Conservation (phyloP, 2,113 vertebrate genomes). For the Rhagologus leucostigma region DNA sequence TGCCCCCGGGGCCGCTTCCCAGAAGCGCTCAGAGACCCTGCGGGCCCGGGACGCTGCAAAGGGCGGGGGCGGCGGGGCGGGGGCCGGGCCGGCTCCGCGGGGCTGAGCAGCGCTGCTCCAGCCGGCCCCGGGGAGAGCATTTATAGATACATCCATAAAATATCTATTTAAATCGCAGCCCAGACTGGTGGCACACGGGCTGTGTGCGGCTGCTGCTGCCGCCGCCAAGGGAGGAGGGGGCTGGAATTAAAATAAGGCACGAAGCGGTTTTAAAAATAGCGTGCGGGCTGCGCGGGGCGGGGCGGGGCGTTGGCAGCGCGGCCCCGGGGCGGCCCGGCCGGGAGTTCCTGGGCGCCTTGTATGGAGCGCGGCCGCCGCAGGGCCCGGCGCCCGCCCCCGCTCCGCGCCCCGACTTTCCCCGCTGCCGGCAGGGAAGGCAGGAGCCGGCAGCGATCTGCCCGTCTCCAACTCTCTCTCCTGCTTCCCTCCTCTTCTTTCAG, state of each 20-base stretch:
- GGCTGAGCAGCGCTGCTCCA: not conserved
- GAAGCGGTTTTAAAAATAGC: not conserved
- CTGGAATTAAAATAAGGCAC: not conserved
- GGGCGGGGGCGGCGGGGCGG: not conserved
- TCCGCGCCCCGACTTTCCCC: not conserved
- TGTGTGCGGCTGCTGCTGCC: not conserved
- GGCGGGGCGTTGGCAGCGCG: not conserved
- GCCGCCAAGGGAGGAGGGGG: not conserved
- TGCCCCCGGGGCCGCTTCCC: not conserved
- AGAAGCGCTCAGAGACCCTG: not conserved
- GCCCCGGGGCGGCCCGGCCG: not conserved
- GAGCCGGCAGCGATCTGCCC: not conserved
- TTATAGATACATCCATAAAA: no score
- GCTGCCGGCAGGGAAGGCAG: not conserved
- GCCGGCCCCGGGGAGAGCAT: not conserved
- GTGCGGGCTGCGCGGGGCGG: not conserved
- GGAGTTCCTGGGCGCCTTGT: constrained; percentile 23
- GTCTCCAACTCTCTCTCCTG: not conserved
- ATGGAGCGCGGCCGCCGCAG: constrained; percentile 7
- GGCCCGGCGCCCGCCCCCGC: not conserved
- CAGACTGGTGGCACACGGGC: not conserved
- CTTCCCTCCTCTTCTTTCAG: not conserved
- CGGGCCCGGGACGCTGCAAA: not conserved
- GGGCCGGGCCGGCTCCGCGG: not conserved
- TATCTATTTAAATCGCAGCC: not conserved